phyloP scores from a whole-genome alignment of 2,113 vertebrate species.

The Calyptomena viridis region DNA sequence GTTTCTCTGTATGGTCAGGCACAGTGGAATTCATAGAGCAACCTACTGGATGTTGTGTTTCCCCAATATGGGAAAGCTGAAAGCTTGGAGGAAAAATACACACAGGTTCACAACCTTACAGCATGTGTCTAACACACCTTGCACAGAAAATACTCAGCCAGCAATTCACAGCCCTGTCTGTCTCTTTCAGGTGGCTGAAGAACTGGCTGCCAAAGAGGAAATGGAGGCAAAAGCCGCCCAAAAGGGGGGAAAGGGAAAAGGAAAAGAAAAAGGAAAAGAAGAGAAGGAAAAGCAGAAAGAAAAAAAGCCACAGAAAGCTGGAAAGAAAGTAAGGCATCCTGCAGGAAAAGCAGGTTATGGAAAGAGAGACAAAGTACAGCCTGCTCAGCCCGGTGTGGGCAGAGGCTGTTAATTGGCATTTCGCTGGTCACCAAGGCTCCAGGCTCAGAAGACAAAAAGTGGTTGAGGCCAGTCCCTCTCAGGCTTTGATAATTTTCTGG shows the following conservation, averaged over 20 bases:
- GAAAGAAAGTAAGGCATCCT: constrained; percentile 28
- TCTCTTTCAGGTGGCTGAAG: constrained; percentile 77
- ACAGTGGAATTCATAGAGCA: neutral
- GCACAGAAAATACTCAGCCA: neutral
- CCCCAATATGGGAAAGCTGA: neutral
- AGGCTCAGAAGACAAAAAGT: neutral
- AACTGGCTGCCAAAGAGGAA: constrained; percentile 75
- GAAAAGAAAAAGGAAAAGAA: constrained; percentile 3
- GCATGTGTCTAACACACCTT: neutral
- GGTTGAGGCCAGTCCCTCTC: neutral
- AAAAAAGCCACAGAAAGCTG: constrained; percentile 1
- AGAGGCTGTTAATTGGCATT: neutral
- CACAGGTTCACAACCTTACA: neutral
- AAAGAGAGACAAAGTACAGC: neutral
- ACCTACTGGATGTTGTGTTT: neutral
- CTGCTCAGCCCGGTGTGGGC: neutral
- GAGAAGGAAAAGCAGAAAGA: neutral
- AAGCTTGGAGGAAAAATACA: neutral
- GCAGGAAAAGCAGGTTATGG: neutral
- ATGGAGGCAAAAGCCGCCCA: constrained; percentile 29
- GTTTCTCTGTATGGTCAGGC: neutral
- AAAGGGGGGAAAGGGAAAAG: constrained; percentile 38
- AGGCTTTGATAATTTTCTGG: neutral
- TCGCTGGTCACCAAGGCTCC: neutral
- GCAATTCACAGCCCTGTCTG: neutral